Conservation (phyloP, 2,113 vertebrate species). For the Xenopus laevis region DNA sequence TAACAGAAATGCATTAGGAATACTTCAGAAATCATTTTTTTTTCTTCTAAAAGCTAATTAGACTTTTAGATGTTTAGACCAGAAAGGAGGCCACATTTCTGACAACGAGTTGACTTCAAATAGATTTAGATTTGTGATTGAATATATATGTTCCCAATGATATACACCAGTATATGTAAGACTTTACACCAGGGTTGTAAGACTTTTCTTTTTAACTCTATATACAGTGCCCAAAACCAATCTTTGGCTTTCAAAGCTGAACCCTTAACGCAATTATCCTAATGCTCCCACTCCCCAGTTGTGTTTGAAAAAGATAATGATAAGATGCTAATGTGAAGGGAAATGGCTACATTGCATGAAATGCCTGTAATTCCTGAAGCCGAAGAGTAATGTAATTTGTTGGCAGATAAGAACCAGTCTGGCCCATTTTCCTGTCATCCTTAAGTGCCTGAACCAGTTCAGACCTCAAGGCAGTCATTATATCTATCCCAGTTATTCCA, state of each 20-base stretch:
- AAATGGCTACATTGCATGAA: neutral
- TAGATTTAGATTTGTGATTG: conserved; percentile 7
- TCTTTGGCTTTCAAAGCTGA: neutral
- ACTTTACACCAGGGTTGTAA: no score
- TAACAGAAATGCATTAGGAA: conserved; percentile 7
- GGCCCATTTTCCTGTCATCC: no score
- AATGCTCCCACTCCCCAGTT: neutral
- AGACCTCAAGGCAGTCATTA: no score
- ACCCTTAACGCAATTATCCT: conserved; percentile 5
- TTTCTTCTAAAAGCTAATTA: conserved; percentile 7
- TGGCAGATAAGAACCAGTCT: no score
- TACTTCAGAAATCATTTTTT: neutral
- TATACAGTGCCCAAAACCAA: neutral
- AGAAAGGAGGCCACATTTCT: conserved; percentile 8
- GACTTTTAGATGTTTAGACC: conserved; percentile 12
- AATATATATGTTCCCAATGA: neutral
- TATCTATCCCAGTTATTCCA: no score
- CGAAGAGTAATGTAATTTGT: neutral
- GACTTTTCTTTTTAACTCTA: neutral
- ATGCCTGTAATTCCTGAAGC: neutral
- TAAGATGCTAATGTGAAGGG: neutral
- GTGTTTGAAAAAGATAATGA: neutral
- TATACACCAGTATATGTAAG: no score
- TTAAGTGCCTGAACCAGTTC: no score
- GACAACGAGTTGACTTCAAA: conserved; percentile 14